phyloP scores from a whole-genome alignment of 1,140 invertebrate species.

The Lamellibrachia luymesi region DNA sequence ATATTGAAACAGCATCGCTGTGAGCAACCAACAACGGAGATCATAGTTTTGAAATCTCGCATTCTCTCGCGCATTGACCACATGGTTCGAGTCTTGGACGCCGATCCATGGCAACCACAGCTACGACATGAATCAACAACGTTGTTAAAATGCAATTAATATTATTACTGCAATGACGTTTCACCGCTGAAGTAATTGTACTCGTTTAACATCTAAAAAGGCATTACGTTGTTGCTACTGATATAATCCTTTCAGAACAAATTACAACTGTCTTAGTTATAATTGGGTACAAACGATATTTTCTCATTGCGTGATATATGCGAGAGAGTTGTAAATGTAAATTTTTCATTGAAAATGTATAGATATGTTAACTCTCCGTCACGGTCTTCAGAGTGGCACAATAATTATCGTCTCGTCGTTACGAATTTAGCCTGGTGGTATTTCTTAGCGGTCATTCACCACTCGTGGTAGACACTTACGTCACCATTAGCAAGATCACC shows the following conservation, averaged over 20 bases:
- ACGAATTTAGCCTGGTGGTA: background rate
- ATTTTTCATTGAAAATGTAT: background rate
- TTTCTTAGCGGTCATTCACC: background rate
- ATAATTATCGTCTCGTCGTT: background rate
- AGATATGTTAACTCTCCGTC: background rate
- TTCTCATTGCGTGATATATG: background rate
- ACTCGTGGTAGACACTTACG: too few species aligned
- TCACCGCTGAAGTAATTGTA: background rate
- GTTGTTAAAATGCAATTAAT: background rate
- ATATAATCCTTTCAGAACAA: too few species aligned
- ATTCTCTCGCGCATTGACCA: background rate
- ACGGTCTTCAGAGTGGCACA: background rate
- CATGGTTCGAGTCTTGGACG: background rate
- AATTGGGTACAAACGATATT: too few species aligned
- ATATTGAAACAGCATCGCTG: too few species aligned
- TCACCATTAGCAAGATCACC: too few species aligned
- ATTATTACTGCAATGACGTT: background rate
- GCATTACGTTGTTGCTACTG: too few species aligned
- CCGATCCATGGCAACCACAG: background rate
- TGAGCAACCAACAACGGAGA: background rate
- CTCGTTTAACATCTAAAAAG: too few species aligned
- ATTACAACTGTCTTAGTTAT: too few species aligned
- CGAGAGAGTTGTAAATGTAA: background rate
- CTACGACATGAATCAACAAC: background rate
- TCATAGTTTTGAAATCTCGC: background rate